These are phyloP conservation scores for Gouania willdenowi DNA, from an alignment of 2,797 vertebrate species.

Conservation along the genomic window DNA sequence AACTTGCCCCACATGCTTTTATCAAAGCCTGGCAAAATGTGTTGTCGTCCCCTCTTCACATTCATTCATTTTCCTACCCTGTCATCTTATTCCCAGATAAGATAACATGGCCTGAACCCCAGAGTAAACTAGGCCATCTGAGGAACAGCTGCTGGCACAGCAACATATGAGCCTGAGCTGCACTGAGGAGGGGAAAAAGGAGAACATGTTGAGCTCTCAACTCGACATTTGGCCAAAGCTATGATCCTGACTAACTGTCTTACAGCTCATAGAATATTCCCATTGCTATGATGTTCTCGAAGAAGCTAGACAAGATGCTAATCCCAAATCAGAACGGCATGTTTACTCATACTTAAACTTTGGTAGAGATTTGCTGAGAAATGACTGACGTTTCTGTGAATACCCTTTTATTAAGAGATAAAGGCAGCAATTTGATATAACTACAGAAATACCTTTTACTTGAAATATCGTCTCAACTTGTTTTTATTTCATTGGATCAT, in stretches of 20 bases:
- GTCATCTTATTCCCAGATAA: constrained; percentile 4
- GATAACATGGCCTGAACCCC: constrained; percentile 15
- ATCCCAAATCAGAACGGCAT: too few relatives aligned
- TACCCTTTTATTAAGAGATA: too few relatives aligned
- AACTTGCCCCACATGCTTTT: constrained; percentile 15
- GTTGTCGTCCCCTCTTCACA: neutral
- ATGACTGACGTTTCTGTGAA: too few relatives aligned
- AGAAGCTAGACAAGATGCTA: too few relatives aligned
- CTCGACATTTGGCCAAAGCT: constrained; percentile 38
- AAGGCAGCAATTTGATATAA: too few relatives aligned
- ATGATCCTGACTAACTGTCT: constrained; percentile 34
- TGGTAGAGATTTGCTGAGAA: too few relatives aligned
- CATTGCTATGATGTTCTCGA: constrained; percentile 2
- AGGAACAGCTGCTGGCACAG: constrained; percentile 24
- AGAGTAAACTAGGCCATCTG: constrained; percentile 23
- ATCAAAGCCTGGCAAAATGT: constrained; percentile 11
- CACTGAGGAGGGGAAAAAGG: constrained; percentile 38
- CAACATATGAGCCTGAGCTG: constrained; percentile 6
- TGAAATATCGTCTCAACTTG: too few relatives aligned
- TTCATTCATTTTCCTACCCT: neutral
- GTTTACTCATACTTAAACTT: constrained; percentile 2
- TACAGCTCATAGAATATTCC: constrained; percentile 50
- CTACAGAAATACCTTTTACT: too few relatives aligned
- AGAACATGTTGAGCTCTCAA: constrained; percentile 44
- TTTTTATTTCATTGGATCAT: too few relatives aligned